These are phyloP conservation scores for Gorsachius goisagi DNA, from an alignment of 2,113 vertebrate genomes.

Conservation along the genomic window DNA sequence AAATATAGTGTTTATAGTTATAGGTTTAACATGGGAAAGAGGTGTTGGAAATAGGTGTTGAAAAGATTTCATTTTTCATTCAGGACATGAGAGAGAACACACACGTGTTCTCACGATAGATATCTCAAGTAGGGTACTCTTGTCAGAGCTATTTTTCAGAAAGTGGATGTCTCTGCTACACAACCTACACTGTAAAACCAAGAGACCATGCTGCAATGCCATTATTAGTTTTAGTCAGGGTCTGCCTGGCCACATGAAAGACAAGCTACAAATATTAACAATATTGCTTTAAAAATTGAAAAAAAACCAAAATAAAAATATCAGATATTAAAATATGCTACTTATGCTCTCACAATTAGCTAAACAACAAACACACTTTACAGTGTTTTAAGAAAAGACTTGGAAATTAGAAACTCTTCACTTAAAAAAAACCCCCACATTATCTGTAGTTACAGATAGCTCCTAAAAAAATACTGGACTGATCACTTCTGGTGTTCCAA, in stretches of 20 bases:
- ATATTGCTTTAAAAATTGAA: background rate
- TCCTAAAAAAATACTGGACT: background rate
- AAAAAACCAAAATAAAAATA: background rate
- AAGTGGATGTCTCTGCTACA: background rate
- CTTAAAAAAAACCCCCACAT: background rate
- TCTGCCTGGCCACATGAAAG: background rate
- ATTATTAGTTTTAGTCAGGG: background rate
- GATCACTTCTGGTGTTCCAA: slow-evolving; percentile 30
- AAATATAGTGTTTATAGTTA: background rate
- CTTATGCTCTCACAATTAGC: background rate
- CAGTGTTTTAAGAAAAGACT: background rate
- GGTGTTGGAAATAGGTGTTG: background rate
- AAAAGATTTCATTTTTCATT: background rate
- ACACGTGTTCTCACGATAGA: background rate
- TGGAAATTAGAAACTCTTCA: background rate
- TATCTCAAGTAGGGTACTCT: background rate
- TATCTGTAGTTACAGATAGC: background rate
- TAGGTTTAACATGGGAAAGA: background rate
- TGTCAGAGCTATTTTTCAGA: background rate
- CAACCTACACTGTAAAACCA: background rate
- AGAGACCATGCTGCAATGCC: background rate
- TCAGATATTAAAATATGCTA: background rate
- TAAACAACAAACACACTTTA: background rate
- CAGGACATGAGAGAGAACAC: background rate
- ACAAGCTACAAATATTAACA: background rate